Conservation (phyloP, 2,113 vertebrate species). For the Hippocampus barbouri region DNA sequence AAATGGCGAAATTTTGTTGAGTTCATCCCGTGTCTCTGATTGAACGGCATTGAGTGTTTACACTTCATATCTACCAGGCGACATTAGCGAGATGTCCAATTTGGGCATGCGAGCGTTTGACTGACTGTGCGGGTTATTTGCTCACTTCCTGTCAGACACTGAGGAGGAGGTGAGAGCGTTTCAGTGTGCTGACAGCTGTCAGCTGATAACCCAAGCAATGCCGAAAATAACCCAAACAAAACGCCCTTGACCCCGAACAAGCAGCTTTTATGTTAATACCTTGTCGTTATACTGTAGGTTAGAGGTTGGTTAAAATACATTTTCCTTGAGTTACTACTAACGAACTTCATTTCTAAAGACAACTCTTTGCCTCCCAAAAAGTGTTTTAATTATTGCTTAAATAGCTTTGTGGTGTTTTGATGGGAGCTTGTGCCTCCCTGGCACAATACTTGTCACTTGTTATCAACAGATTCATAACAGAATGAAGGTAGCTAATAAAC, state of each 20-base stretch:
- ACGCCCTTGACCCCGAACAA: conserved; percentile 7
- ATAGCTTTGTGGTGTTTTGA: conserved; percentile 11
- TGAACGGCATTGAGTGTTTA: background rate
- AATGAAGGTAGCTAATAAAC: conserved; percentile 64
- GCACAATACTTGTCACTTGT: conserved; percentile 56
- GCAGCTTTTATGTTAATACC: conserved; percentile 57
- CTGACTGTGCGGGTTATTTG: conserved; percentile 2
- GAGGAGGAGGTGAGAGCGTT: background rate
- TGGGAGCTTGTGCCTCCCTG: conserved; percentile 15
- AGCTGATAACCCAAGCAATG: conserved; percentile 9
- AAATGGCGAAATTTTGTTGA: background rate
- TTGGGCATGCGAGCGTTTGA: conserved; percentile 2
- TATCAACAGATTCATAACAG: conserved; percentile 63
- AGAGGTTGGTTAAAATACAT: conserved; percentile 36
- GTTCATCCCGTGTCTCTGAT: background rate
- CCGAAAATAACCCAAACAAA: conserved; percentile 5
- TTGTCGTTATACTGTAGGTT: background rate
- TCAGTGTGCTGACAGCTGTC: conserved; percentile 11
- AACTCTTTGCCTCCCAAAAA: background rate
- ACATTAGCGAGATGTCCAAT: conserved; percentile 5
- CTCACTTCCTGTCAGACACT: conserved; percentile 12
- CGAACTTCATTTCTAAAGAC: conserved; percentile 1
- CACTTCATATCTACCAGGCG: background rate
- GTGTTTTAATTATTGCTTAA: conserved; percentile 44
- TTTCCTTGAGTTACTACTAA: conserved; percentile 10